Conservation (phyloP, 2,888 invertebrate genomes). For the Eupithecia abbreviata region DNA sequence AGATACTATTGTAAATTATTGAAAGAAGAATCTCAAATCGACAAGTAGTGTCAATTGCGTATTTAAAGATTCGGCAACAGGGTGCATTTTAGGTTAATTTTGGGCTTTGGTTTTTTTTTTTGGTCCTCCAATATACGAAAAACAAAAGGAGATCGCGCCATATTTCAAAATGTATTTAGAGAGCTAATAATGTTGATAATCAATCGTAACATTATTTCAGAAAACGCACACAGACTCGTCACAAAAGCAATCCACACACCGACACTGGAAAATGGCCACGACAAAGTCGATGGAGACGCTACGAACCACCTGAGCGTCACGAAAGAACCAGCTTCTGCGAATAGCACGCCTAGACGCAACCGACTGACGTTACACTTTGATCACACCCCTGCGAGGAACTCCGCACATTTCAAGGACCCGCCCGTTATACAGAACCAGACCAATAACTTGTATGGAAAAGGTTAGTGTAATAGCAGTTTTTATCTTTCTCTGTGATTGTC, state of each 20-base stretch:
- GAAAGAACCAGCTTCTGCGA: constrained; percentile 66
- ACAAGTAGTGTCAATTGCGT: too few relatives aligned
- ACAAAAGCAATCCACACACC: constrained; percentile 73
- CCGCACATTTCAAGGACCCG: constrained; percentile 90
- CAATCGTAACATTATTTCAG: constrained; percentile 61
- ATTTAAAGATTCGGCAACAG: too few relatives aligned
- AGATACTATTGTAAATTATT: too few relatives aligned
- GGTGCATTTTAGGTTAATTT: too few relatives aligned
- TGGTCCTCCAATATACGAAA: too few relatives aligned
- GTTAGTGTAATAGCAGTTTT: constrained; percentile 45
- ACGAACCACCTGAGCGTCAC: constrained; percentile 56
- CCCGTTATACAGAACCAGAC: constrained; percentile 60
- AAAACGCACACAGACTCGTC: constrained; percentile 90
- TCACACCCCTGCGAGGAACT: constrained; percentile 87
- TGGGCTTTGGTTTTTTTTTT: too few relatives aligned
- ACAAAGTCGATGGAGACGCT: constrained; percentile 68
- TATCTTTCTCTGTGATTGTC: constrained; percentile 17
- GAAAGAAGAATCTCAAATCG: too few relatives aligned
- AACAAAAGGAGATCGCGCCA: too few relatives aligned
- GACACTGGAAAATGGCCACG: constrained; percentile 68
- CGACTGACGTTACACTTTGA: constrained; percentile 90
- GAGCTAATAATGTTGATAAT: background rate
- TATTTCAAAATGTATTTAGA: too few relatives aligned
- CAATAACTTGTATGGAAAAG: constrained; percentile 71
- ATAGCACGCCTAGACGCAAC: constrained; percentile 83